Percentiles rank a stretch among this genome's conserved stretches.
Conservation (phyloP, 2,113 vertebrate species). For the Dryoscopus gambensis region DNA sequence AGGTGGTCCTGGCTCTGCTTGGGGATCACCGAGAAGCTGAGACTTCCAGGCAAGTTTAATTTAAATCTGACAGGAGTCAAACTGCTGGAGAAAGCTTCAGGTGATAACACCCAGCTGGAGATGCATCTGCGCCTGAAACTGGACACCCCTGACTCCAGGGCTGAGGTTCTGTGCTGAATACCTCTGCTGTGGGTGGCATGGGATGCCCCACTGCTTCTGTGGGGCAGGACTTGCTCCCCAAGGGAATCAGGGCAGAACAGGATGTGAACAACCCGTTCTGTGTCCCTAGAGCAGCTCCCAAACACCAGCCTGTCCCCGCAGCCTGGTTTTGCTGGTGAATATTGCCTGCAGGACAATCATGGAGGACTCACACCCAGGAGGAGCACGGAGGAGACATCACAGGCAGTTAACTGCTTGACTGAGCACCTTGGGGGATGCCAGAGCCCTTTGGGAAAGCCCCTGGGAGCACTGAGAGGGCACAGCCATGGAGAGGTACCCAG, state of each 20-base stretch:
- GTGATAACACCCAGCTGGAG: not conserved
- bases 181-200: accelerated
- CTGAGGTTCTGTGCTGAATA: not conserved
- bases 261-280: accelerated
- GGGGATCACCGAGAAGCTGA: accelerated
- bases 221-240: accelerated
- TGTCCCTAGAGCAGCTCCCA: not conserved
- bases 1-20: not conserved
- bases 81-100: not conserved
- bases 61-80: not conserved
- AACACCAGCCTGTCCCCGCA: not conserved
- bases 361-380: accelerated
- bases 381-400: not conserved
- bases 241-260: not conserved
- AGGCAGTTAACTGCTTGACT: not conserved
- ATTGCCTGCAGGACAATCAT: not conserved
- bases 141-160: not conserved
- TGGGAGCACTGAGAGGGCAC: not conserved
- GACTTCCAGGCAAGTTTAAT: not conserved
- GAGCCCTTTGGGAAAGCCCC: not conserved
- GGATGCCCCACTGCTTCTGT: not conserved
- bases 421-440: not conserved
- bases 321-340: not conserved
- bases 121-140: not conserved
- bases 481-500: not conserved